Conservation (phyloP, 2,113 vertebrate species). For the Chaetodon trifascialis region DNA sequence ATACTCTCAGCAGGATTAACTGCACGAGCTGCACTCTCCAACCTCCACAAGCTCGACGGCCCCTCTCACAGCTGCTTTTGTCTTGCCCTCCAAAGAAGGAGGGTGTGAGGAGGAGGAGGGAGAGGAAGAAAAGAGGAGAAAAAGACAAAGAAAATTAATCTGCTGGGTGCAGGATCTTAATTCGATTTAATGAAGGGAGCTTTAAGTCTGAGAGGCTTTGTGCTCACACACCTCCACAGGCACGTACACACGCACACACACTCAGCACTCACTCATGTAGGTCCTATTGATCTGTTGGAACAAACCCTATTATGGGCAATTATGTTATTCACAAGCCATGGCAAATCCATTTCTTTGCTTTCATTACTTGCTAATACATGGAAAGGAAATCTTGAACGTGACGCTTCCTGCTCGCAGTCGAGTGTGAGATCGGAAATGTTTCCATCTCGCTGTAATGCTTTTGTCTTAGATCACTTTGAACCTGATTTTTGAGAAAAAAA, state of each 20-base stretch:
- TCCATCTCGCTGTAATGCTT: slow-evolving; percentile 59
- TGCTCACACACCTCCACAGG: slow-evolving; percentile 62
- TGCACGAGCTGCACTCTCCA: slow-evolving; percentile 81
- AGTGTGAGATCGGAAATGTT: slow-evolving; percentile 76
- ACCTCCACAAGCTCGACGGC: slow-evolving; percentile 65
- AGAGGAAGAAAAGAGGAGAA: slow-evolving; percentile 55
- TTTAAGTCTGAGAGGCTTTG: slow-evolving; percentile 76
- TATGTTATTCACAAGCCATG: slow-evolving; percentile 75
- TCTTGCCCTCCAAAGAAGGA: slow-evolving; percentile 59
- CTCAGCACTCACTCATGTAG: slow-evolving; percentile 65
- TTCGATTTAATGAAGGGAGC: slow-evolving; percentile 82
- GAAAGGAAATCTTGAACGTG: slow-evolving; percentile 75
- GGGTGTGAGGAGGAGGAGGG: slow-evolving; percentile 61
- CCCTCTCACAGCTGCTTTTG: slow-evolving; percentile 80
- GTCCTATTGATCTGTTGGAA: slow-evolving; percentile 81
- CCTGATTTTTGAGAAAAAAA: slow-evolving; percentile 14
- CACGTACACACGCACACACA: slow-evolving; percentile 68
- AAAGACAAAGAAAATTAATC: slow-evolving; percentile 82
- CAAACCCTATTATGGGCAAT: slow-evolving; percentile 81
- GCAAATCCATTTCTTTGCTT: slow-evolving; percentile 81
- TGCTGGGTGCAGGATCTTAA: slow-evolving; percentile 83
- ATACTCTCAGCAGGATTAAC: slow-evolving; percentile 81
- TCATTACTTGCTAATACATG: slow-evolving; percentile 73
- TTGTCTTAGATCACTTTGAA: slow-evolving; percentile 62
- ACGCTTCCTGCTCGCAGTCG: slow-evolving; percentile 75